Evolutionary conservation across 2,888 invertebrate species (phyloP).

Genomic region (Heliconius hortense): DNA sequence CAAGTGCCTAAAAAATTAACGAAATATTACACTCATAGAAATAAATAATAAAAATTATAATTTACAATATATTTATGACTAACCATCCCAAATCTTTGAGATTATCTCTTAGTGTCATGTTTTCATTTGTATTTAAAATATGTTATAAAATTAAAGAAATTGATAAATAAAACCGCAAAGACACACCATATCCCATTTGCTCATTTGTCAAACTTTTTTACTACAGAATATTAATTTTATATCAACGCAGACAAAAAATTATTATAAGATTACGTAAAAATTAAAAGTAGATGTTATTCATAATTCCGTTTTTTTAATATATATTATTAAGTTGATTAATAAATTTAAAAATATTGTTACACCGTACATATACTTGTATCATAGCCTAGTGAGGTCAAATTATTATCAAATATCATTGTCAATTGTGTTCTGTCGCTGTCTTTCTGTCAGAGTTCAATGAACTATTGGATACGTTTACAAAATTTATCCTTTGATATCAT

Average conservation of each 20-base stretch:
- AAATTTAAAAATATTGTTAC: background rate
- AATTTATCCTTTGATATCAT: slow-evolving; percentile 20
- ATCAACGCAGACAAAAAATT: slow-evolving; percentile 8
- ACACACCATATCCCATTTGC: slow-evolving; percentile 61
- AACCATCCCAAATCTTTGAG: slow-evolving; percentile 87
- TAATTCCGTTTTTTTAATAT: background rate
- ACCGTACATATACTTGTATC: background rate
- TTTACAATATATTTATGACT: slow-evolving; percentile 48
- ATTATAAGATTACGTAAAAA: background rate
- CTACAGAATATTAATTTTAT: slow-evolving; percentile 20
- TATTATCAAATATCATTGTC: background rate
- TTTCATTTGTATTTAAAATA: slow-evolving; percentile 64
- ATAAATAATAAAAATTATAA: slow-evolving; percentile 32
- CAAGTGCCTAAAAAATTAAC: slow-evolving; percentile 84
- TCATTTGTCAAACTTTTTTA: slow-evolving; percentile 41
- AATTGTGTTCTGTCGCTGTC: background rate
- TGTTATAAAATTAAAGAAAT: slow-evolving; percentile 64
- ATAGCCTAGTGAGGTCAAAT: background rate
- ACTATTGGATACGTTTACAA: slow-evolving; percentile 25
- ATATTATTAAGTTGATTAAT: background rate
- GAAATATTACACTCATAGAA: slow-evolving; percentile 43
- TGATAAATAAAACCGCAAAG: slow-evolving; percentile 61
- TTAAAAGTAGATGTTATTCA: background rate
- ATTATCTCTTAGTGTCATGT: slow-evolving; percentile 84
- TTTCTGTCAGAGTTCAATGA: slow-evolving; percentile 29